A percentile compares a stretch with the other conserved stretches of the same genome.
Conservation (phyloP, 2,888 invertebrate genomes). For the Gibbula magus region DNA sequence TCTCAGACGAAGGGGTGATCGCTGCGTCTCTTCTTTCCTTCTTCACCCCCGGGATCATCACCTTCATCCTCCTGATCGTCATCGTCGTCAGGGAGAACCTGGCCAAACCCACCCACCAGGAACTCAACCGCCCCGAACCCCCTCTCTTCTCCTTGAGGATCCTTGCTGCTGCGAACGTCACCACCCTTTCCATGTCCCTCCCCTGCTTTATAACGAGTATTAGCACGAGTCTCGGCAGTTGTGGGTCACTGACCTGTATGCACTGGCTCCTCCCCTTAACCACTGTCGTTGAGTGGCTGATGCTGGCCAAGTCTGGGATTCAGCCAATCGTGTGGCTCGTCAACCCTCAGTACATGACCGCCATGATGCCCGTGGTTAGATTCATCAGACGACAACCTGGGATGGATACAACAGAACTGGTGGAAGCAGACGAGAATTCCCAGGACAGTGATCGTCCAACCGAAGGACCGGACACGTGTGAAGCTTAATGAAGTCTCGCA, state of each 20-base stretch:
- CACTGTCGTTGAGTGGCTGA: conserved; percentile 42
- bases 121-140: neutral
- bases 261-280: conserved; percentile 39
- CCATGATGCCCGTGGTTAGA: conserved; percentile 38
- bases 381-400: conserved; percentile 43
- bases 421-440: conserved; percentile 30
- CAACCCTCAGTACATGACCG: conserved; percentile 38
- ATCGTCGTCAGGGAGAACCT: conserved; percentile 12
- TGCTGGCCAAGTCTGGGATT: conserved; percentile 44
- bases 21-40: conserved; percentile 37
- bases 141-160: conserved; percentile 22
- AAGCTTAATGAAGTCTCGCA: too few species aligned
- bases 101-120: neutral
- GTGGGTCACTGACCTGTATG: conserved; percentile 29
- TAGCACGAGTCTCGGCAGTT: conserved; percentile 37
- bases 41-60: conserved; percentile 37
- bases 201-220: conserved; percentile 40
- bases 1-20: conserved; percentile 38
- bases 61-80: conserved; percentile 30
- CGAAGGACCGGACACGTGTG: neutral
- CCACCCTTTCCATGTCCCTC: conserved; percentile 37
- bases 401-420: conserved; percentile 41
- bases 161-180: conserved; percentile 33
- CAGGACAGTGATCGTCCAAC: conserved; percentile 34
- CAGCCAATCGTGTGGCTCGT: conserved; percentile 37